These are phyloP conservation scores for Coccyzus lansbergi DNA, from an alignment of 2,797 vertebrate genomes.

Conservation along the genomic window DNA sequence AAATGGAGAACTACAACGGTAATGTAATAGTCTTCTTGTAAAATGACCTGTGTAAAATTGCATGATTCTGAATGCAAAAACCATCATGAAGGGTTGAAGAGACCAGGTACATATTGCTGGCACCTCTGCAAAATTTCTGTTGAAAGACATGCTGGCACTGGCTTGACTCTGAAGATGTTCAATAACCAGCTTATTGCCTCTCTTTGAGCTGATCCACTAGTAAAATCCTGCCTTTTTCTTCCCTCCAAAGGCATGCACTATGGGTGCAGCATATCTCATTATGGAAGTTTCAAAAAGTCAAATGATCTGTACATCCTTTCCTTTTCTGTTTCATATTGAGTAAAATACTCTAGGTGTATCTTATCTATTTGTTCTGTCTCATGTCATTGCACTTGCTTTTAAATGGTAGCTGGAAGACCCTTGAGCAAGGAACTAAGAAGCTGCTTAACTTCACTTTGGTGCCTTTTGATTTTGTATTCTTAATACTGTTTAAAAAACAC, in stretches of 20 bases:
- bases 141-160: neutral
- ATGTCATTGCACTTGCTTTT: neutral
- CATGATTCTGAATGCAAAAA: neutral
- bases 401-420: neutral
- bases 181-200: neutral
- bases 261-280: neutral
- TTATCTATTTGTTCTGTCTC: neutral
- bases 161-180: neutral
- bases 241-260: neutral
- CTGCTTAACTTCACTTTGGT: neutral
- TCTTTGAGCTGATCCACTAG: neutral
- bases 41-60: neutral
- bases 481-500: neutral
- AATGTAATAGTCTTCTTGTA: neutral
- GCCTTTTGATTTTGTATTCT: neutral
- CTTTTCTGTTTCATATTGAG: neutral
- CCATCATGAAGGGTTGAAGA: neutral
- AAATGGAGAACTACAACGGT: neutral
- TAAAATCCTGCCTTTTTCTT: neutral
- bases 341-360: neutral
- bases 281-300: constrained; percentile 5
- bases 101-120: neutral
- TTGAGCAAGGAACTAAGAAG: neutral
- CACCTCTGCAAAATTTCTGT: neutral
- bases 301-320: neutral